These are phyloP conservation scores for Heliconius melpomene DNA, from an alignment of 1,140 invertebrate genomes.

Conservation along the genomic window DNA sequence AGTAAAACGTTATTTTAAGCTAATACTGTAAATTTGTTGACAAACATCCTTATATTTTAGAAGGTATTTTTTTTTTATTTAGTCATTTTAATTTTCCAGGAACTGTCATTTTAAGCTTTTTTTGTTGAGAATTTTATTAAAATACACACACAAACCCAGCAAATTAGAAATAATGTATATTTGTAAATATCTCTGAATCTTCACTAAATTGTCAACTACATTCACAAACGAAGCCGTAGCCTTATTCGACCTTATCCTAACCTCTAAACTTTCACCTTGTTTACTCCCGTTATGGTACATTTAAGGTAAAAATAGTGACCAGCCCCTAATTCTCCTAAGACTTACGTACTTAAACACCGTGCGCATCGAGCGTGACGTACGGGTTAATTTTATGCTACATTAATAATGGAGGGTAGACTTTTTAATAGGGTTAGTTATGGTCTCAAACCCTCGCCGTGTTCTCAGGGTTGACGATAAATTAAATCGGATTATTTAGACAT, in stretches of 20 bases:
- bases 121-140: no score
- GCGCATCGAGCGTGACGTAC: slow-evolving; percentile 63
- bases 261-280: slow-evolving; percentile 36
- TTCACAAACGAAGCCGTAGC: neutral
- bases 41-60: neutral
- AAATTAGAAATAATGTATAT: no score
- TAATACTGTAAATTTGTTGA: neutral
- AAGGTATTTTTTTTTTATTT: neutral
- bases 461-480: slow-evolving; percentile 67
- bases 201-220: neutral
- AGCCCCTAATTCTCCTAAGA: slow-evolving; percentile 47
- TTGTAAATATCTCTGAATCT: neutral
- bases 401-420: slow-evolving; percentile 71
- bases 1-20: neutral
- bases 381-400: slow-evolving; percentile 80
- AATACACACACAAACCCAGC: no score
- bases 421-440: slow-evolving; percentile 78
- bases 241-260: neutral
- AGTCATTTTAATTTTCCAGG: no score
- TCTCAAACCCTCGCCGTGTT: slow-evolving; percentile 53
- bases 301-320: slow-evolving; percentile 33
- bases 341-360: slow-evolving; percentile 60
- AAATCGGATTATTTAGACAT: slow-evolving; percentile 45
- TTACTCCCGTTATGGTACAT: slow-evolving; percentile 36
- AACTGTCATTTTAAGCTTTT: no score